Conservation (phyloP, 92 coral and sea anemone species). For the Epizoanthus ramosus region DNA sequence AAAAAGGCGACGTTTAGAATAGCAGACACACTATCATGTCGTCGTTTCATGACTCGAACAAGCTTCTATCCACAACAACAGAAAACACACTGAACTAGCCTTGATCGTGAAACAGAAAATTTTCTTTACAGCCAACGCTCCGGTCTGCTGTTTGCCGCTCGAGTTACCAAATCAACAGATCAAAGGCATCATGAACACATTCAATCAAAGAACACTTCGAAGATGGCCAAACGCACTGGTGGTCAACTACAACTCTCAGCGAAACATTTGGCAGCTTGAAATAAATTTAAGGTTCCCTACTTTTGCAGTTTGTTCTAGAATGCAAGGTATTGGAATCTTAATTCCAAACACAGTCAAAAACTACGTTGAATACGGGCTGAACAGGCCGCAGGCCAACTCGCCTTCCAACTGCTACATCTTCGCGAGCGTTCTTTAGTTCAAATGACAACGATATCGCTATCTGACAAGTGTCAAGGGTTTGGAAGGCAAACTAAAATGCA, state of each 20-base stretch:
- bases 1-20: neutral
- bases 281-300: neutral
- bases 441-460: neutral
- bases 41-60: neutral
- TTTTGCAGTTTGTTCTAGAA: neutral
- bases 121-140: neutral
- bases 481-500: neutral
- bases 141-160: conserved; percentile 13
- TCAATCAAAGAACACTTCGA: conserved; percentile 3
- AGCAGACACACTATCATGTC: neutral
- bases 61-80: no score
- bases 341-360: neutral
- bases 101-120: conserved; percentile 3
- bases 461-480: neutral
- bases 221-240: neutral
- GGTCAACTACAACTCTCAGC: neutral
- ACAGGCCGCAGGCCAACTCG: conserved; percentile 26
- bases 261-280: neutral
- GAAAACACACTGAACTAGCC: neutral
- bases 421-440: neutral
- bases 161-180: conserved; percentile 20
- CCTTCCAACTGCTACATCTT: conserved; percentile 18
- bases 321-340: neutral
- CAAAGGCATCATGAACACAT: neutral
- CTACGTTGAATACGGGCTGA: conserved; percentile 7